Evolutionary conservation across 1,140 invertebrate genomes (phyloP).

Genomic region (Ips typographus): DNA sequence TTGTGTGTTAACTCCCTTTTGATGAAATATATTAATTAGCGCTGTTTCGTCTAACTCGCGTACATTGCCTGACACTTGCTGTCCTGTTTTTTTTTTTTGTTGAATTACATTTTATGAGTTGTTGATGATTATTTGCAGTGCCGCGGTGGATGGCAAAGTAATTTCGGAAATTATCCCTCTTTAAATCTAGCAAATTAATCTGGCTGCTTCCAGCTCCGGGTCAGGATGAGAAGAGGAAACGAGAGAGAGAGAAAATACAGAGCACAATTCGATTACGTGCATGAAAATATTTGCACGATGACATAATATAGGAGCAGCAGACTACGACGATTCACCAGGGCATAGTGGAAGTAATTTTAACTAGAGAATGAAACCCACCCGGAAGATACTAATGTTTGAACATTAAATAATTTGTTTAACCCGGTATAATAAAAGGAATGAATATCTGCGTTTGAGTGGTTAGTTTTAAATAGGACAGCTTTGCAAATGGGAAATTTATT

Average conservation of each 20-base stretch:
- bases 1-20: constrained; percentile 25
- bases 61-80: too few species aligned
- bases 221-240: not conserved
- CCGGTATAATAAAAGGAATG: constrained; percentile 2
- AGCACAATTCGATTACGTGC: constrained; percentile 23
- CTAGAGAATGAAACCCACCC: constrained; percentile 3
- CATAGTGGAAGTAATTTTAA: constrained; percentile 19
- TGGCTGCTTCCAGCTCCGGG: constrained; percentile 5
- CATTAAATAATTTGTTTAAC: constrained; percentile 27
- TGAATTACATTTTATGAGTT: too few species aligned
- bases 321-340: constrained; percentile 15
- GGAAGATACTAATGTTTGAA: constrained; percentile 25
- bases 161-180: constrained; percentile 4
- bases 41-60: not conserved
- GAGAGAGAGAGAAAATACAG: constrained; percentile 5
- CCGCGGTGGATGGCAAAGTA: too few species aligned
- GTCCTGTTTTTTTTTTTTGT: too few species aligned
- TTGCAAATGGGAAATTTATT: constrained; percentile 6
- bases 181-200: constrained; percentile 15
- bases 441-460: not conserved
- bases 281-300: constrained; percentile 24
- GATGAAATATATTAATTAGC: constrained; percentile 23
- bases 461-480: not conserved
- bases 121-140: too few species aligned
- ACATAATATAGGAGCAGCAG: constrained; percentile 16